phyloP scores from a whole-genome alignment of 2,797 vertebrate genomes.

The Trichosurus vulpecula region DNA sequence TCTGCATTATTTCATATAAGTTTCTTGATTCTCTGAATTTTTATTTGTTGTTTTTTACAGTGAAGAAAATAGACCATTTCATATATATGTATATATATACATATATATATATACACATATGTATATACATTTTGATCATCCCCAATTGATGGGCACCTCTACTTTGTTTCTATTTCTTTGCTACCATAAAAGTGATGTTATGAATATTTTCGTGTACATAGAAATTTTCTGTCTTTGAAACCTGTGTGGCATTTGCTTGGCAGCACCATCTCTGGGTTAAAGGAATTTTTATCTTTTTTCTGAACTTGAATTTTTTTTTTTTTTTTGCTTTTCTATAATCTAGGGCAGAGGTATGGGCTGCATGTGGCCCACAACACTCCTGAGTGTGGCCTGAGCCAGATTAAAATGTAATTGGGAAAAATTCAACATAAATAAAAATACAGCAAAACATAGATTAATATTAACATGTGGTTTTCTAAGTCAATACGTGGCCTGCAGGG shows the following conservation, averaged over 20 bases:
- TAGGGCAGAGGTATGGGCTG: neutral
- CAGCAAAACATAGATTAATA: neutral
- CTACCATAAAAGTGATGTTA: too few relatives aligned
- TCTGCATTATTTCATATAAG: neutral
- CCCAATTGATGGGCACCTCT: neutral
- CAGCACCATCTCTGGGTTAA: too few relatives aligned
- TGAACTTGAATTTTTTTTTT: neutral
- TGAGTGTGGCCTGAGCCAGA: neutral
- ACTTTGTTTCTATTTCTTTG: too few relatives aligned
- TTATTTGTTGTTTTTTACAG: neutral
- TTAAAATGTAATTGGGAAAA: neutral
- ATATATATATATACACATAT: too few relatives aligned
- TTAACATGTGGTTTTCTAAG: neutral
- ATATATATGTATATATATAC: neutral
- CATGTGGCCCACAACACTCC: neutral
- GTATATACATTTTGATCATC: neutral
- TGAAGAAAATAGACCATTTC: neutral
- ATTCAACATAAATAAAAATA: neutral
- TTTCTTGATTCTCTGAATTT: neutral
- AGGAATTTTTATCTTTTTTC: neutral
- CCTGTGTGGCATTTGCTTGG: too few relatives aligned
- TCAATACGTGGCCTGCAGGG: neutral
- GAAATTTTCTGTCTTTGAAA: too few relatives aligned
- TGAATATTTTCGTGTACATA: too few relatives aligned
- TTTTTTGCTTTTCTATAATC: neutral